Conservation (phyloP, 2,113 vertebrate genomes). For the Pycnonotus jocosus region DNA sequence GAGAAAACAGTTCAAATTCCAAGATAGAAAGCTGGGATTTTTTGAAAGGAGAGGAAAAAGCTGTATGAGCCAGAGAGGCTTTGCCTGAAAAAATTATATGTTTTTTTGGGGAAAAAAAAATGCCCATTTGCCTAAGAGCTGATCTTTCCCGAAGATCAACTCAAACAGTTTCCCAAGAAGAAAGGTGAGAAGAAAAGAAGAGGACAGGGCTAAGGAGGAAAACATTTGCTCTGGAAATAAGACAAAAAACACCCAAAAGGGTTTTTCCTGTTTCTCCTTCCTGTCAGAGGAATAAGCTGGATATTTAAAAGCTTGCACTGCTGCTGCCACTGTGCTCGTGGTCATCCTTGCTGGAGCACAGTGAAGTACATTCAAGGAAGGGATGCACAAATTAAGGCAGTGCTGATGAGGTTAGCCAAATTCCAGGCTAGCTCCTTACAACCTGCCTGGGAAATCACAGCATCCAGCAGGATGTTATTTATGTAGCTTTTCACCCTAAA, state of each 20-base stretch:
- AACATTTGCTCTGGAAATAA: neutral
- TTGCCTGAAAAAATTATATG: neutral
- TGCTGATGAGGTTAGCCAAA: neutral
- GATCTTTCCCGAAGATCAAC: neutral
- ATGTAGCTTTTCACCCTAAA: neutral
- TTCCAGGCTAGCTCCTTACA: neutral
- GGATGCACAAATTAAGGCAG: slow-evolving; percentile 1
- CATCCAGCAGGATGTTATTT: neutral
- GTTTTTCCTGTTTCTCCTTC: too few relatives aligned
- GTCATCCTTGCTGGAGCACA: neutral
- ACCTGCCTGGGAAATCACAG: neutral
- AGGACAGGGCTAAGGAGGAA: neutral
- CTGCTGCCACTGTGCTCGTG: neutral
- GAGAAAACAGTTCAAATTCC: neutral
- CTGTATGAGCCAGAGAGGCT: neutral
- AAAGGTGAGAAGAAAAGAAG: neutral
- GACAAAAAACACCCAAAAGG: neutral
- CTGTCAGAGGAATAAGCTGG: neutral
- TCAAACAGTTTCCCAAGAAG: neutral
- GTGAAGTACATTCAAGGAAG: neutral
- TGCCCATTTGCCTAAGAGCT: neutral
- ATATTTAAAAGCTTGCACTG: neutral
- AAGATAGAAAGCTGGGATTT: neutral
- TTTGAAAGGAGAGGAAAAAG: neutral
- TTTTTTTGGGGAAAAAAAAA: accelerated